A percentile compares a stretch with the other conserved stretches of the same genome.
Conservation (phyloP, 2,888 invertebrate species). For the Dicyrtomina minuta region DNA sequence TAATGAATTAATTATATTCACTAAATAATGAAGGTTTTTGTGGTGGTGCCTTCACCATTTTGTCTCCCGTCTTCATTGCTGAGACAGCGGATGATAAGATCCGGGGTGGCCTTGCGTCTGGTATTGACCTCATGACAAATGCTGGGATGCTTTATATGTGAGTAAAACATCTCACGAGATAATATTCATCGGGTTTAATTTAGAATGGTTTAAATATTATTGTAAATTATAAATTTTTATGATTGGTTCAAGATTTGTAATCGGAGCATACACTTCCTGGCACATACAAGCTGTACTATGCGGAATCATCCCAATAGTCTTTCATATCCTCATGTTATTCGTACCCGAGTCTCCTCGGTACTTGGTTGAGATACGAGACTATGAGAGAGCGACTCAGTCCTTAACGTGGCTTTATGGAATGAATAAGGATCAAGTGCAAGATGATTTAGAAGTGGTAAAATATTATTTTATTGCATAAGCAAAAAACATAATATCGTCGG, state of each 20-base stretch:
- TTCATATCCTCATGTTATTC: slow-evolving; percentile 43
- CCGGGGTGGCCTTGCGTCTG: slow-evolving; percentile 58
- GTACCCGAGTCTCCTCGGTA: slow-evolving; percentile 42
- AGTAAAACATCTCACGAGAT: slow-evolving; percentile 25
- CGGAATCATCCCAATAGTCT: slow-evolving; percentile 40
- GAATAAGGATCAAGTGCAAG: slow-evolving; percentile 32
- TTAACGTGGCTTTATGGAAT: slow-evolving; percentile 47
- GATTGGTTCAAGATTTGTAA: neutral
- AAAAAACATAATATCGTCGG: too few relatives aligned
- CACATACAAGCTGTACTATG: slow-evolving; percentile 44
- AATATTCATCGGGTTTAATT: neutral
- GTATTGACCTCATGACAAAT: slow-evolving; percentile 55
- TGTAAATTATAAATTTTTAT: neutral
- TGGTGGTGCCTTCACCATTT: slow-evolving; percentile 56
- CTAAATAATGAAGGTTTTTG: slow-evolving; percentile 55
- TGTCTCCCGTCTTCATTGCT: slow-evolving; percentile 58
- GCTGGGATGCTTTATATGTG: slow-evolving; percentile 53
- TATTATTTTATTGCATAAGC: too few relatives aligned
- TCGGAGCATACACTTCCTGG: slow-evolving; percentile 34
- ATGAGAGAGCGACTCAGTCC: slow-evolving; percentile 44
- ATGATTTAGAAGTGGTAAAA: slow-evolving; percentile 34
- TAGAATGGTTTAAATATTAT: too few relatives aligned
- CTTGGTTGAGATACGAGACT: slow-evolving; percentile 42
- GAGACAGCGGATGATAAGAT: slow-evolving; percentile 58
- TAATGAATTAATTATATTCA: too few relatives aligned